Evolutionary conservation across 2,797 vertebrate genomes (phyloP), one percentile per base, ranked within the genome.

Genomic region (Paguma larvata): DNA sequence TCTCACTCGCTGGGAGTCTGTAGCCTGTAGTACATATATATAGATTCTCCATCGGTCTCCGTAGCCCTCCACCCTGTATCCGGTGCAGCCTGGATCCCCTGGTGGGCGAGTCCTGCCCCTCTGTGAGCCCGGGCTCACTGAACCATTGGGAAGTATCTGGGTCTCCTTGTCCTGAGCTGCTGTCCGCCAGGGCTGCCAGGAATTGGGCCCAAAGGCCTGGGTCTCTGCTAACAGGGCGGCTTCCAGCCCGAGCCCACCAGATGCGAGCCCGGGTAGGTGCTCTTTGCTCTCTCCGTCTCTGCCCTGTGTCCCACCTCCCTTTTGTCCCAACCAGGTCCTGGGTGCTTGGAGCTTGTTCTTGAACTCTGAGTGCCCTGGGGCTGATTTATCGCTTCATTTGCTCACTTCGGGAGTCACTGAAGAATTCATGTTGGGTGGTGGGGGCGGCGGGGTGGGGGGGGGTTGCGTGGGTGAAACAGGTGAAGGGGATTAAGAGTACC

Each of bases 311-410:
- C 27, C 44, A 5, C 11, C 38, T 86, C 56, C 51, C n/a, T 11
- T 32, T 14, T 30, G 15, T 32, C 23, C 25, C 27, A 1, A 16
- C 14, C 23, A 34, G 70, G 78, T 32, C 18, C 51, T 11, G 59
- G 38, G 51, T 38, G 72, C 80, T 70, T 38, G 51, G 68, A 68
- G 48, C 46, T 95, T 84, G 14, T 70, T 94, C 27, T 59, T 73
- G 32, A 83, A 16, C 46, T 59, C 78, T 14, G 23, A 84, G 27
- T 41, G 27, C 14, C 67, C 63, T 72, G 46, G 67, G 27, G 30
- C 72, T 32, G 32, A 63, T 72, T 44, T 6, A 30, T 91, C 51
- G 41, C 25, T 89, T 59, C n/a, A 19, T 72, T 94, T 85, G 68
- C 79, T 46, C 78, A 80, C 1, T 0, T 23, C 6, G 27, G 46